Conservation (phyloP, 2,888 invertebrate genomes). For the Parnassius glacialis region DNA sequence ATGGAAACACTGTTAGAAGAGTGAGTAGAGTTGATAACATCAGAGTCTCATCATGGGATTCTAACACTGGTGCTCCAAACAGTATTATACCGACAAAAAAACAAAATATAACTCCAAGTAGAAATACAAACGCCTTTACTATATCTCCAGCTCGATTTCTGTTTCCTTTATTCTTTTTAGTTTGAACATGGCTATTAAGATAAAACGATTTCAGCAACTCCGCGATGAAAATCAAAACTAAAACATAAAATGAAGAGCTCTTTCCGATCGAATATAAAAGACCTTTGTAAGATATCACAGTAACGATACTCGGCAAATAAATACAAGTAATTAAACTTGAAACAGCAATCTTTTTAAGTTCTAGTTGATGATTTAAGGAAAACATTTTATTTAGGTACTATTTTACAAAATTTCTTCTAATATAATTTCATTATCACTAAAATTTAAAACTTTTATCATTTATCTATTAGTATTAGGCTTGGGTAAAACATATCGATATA, state of each 20-base stretch:
- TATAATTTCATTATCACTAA: too few species aligned
- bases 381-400: conserved; percentile 47
- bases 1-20: conserved; percentile 82
- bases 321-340: conserved; percentile 82
- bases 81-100: conserved; percentile 83
- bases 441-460: too few species aligned
- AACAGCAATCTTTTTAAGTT: conserved; percentile 65
- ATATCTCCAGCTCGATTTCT: conserved; percentile 70
- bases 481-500: too few species aligned
- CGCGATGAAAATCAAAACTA: conserved; percentile 65
- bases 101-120: conserved; percentile 67
- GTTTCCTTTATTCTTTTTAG: conserved; percentile 61
- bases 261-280: conserved; percentile 82
- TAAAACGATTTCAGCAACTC: conserved; percentile 81
- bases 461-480: too few species aligned
- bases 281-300: conserved; percentile 79
- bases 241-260: conserved; percentile 69
- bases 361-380: conserved; percentile 61
- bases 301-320: conserved; percentile 81
- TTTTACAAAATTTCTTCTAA: conserved; percentile 11
- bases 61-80: conserved; percentile 85
- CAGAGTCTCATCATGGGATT: conserved; percentile 84
- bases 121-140: conserved; percentile 70
- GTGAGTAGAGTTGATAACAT: conserved; percentile 84
- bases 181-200: conserved; percentile 53